A percentile compares a stretch with the other conserved stretches of the same genome.
phyloP scores from a whole-genome alignment of 2,797 vertebrate genomes.

The Falco rusticolus region DNA sequence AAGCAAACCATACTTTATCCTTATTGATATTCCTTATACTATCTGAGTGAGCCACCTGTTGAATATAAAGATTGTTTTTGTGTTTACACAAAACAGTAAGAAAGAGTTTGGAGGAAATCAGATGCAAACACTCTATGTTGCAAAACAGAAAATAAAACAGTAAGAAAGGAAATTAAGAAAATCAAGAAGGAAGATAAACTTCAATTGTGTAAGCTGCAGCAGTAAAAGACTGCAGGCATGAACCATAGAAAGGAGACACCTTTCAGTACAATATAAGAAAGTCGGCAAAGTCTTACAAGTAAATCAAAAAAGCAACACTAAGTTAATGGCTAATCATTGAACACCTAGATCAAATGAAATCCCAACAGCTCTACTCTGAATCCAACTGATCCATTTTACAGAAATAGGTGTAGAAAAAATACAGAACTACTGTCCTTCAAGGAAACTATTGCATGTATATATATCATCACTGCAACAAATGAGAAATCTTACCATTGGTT shows the following conservation, averaged over 20 bases:
- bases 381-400: not conserved
- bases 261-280: not conserved
- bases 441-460: not conserved
- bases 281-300: not conserved
- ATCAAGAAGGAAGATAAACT: not conserved
- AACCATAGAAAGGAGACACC: not conserved
- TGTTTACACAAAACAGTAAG: not conserved
- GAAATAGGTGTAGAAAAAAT: not conserved
- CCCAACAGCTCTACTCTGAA: not conserved
- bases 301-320: not conserved
- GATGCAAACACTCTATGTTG: not conserved
- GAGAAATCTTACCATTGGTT: not conserved
- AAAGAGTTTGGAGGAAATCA: not conserved
- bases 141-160: not conserved
- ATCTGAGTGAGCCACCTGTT: not conserved
- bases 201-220: not conserved
- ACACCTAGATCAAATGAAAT: not conserved
- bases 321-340: not conserved
- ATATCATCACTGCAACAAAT: not conserved
- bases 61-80: not conserved
- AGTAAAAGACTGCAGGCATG: not conserved
- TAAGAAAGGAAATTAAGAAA: not conserved
- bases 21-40: not conserved
- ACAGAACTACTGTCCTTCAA: not conserved
- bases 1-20: not conserved